A percentile compares a stretch with the other conserved stretches of the same genome.
Evolutionary conservation across 2,797 vertebrate genomes (phyloP).

Genomic region (Eutrigla gurnardus): DNA sequence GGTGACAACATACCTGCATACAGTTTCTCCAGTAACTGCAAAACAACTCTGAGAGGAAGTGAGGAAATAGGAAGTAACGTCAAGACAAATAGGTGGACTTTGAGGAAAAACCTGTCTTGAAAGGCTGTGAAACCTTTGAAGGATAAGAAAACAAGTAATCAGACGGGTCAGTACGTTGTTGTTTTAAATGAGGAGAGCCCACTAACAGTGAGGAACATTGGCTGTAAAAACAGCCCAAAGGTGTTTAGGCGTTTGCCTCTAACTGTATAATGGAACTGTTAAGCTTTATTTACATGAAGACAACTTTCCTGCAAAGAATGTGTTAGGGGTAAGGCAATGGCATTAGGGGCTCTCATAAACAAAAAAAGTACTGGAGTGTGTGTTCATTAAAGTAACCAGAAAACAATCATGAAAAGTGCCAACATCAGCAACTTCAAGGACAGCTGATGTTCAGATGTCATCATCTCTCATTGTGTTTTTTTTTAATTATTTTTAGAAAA

Average conservation of each 20-base stretch:
- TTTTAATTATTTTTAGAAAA: not conserved
- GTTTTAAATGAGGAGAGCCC: no score
- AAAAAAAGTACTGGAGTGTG: not conserved
- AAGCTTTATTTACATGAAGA: not conserved
- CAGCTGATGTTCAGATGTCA: slow-evolving; percentile 24
- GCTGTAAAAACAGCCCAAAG: no score
- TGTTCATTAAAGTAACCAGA: slow-evolving; percentile 14
- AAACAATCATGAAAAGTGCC: slow-evolving; percentile 26
- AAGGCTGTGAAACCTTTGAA: not conserved
- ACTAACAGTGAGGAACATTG: no score
- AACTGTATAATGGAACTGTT: no score
- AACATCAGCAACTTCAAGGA: slow-evolving; percentile 48
- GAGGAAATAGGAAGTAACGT: no score
- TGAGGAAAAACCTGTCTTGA: not conserved
- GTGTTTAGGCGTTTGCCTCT: no score
- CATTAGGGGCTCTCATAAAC: not conserved
- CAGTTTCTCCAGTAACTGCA: not conserved
- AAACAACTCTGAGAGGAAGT: not conserved
- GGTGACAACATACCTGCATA: not conserved
- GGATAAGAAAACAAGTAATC: no score
- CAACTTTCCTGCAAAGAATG: not conserved
- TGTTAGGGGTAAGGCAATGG: not conserved
- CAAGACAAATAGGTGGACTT: not conserved
- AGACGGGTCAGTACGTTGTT: no score
- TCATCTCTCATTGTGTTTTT: not conserved